Base-by-base conservation (phyloP, 2,797 vertebrate genomes). In the Sebastiscus albofasciatus region DNA sequence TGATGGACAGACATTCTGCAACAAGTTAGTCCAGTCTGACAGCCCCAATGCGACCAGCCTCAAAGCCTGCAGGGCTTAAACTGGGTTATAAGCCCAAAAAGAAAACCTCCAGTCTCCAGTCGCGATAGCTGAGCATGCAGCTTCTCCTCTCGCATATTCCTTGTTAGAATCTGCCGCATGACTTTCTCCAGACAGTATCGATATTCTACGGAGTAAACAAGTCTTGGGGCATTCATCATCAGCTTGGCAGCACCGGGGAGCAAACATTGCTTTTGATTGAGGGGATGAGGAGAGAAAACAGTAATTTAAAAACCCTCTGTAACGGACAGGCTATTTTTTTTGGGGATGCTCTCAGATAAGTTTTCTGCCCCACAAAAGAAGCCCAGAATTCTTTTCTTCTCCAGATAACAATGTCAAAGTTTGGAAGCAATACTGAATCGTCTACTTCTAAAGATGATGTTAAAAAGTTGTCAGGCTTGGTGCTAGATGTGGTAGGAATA, bases 241-340 rank as follows among this genome's bases (percentile, higher is more conserved):
- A 82, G 80, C 60, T 58, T 86, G 85, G 77, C 81, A 83, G 85
- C 79, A 60, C 42, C 2, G 2, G 34, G 12, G 33, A 71, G 79
- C 59, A 68, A 72, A 85, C 70, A 13, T 71, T 72, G 80, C 76
- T 76, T 91, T 79, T 92, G 93, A 95, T 86, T 83, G 88, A 91
- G 75, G 71, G 87, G 77, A 87, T 84, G 67, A 83, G 79, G 67
- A 73, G 77, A 93, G 87, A 92, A 94, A 95, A 92, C 88, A 90
- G 86, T 88, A 55, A 93, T 92, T 94, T 87, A 89, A 84, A 84
- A 88, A 83, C 36, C 27, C 61, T 83, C 67, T 80, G 74, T 90
- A 80, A 88, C 75, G 60, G 89, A 86, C 69, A 60, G 39, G 10
- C 36, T 20, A n/a, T 26, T n/a, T 59, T 72, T 72, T 72, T 73